phyloP scores from a whole-genome alignment of 2,888 invertebrate species.

The Podotricha telesiphe region DNA sequence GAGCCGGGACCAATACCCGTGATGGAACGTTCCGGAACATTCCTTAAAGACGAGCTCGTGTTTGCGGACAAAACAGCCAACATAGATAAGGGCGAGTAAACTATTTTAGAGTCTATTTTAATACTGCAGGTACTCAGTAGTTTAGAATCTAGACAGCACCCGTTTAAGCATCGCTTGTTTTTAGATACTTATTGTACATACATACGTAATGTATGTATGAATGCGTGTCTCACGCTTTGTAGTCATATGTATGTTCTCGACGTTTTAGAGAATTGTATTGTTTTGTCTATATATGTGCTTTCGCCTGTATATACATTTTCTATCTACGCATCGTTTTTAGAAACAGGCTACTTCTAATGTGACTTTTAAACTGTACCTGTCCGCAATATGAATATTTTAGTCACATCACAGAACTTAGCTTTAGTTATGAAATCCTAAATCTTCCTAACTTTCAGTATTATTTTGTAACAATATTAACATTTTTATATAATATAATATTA shows the following conservation, averaged over 20 bases:
- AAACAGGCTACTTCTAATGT: background rate
- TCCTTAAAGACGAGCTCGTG: constrained; percentile 89
- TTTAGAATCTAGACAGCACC: constrained; percentile 15
- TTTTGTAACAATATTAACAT: background rate
- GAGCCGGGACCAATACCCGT: constrained; percentile 52
- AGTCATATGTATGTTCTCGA: background rate
- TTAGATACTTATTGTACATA: background rate
- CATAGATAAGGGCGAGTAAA: constrained; percentile 27
- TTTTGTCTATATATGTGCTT: background rate
- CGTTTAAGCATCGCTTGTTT: constrained; percentile 7
- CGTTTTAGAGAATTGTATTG: background rate
- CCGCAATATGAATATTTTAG: background rate
- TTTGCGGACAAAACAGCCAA: constrained; percentile 62
- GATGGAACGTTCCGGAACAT: constrained; percentile 88
- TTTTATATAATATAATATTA: background rate
- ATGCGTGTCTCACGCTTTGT: constrained; percentile 9
- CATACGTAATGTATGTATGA: background rate
- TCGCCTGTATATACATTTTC: constrained; percentile 1
- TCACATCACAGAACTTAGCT: background rate
- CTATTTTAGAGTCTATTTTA: constrained; percentile 18
- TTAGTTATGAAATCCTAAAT: constrained; percentile 5
- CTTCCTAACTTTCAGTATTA: constrained; percentile 17
- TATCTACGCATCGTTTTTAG: background rate
- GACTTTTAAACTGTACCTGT: constrained; percentile 6
- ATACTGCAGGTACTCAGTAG: constrained; percentile 17